Evolutionary conservation across 2,888 invertebrate genomes (phyloP), one percentile per base, ranked within the genome.

Genomic region (Argyra leucocephala): DNA sequence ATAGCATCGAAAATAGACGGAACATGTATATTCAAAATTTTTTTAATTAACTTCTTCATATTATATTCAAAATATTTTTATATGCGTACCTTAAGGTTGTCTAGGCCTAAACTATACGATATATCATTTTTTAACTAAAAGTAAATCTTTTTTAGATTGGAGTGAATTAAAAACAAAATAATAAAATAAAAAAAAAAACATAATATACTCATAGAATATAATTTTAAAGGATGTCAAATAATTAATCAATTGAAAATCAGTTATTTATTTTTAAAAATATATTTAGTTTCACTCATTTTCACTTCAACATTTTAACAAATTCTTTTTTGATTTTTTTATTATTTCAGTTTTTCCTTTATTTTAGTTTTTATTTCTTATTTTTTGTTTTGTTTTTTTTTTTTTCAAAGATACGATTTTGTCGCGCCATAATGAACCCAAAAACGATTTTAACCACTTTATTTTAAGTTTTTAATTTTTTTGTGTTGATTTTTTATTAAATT

Each of bases 181-280:
- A 15, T 15, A 48, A 48, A 48, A 48, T 5, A 5, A 15, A 18
- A 5, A 48, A 5, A 48, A 9, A 48, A 18, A 48, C 37, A 37
- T 37, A n/a, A n/a, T 12, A 37, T 5, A 31, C 31, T 31, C 12
- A 6, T 7, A 31, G 1, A 31, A 7, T 31, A 31, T 15, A 48
- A 48, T 48, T 48, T 48, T 48, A 48, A 48, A 48, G 48, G 48
- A 48, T 48, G 48, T 48, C 48, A 48, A 48, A 48, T 48, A 48
- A 48, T 48, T 48, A 48, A 48, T 48, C 48, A 48, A 18, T 48
- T 48, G 48, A 48, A 48, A 48, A 48, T 48, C 48, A 48, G 48
- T 48, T 48, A 10, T 48, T 48, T 48, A 48, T 48, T 48, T 48
- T 15, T 31, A 18, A 48, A 48, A 48, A 5, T n/a, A 48, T 48